Evolutionary conservation across 2,113 vertebrate genomes (phyloP).

Genomic region (Mesembrinibis cayennensis): DNA sequence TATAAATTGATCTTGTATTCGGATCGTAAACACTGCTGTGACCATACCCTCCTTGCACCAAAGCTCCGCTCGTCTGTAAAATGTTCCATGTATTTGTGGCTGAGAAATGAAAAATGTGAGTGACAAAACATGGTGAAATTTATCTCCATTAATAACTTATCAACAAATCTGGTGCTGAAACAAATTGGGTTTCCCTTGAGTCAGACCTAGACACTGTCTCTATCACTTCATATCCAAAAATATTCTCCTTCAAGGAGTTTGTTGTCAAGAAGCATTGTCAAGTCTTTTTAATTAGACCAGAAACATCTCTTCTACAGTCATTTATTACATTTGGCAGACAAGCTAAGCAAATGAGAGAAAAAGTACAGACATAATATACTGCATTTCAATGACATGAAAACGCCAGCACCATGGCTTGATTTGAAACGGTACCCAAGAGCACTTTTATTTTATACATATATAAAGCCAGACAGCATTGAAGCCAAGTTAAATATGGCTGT

Average conservation of each 20-base stretch:
- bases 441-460: neutral
- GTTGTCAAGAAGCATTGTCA: neutral
- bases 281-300: neutral
- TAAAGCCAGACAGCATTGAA: neutral
- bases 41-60: conserved; percentile 95
- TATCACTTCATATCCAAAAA: neutral
- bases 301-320: neutral
- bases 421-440: neutral
- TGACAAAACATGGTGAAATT: neutral
- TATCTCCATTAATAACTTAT: neutral
- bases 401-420: neutral
- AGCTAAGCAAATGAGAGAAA: neutral
- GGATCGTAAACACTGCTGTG: conserved; percentile 95
- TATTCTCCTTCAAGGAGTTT: neutral
- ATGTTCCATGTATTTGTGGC: conserved; percentile 86
- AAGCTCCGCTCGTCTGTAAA: conserved; percentile 81
- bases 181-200: neutral
- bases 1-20: conserved; percentile 82
- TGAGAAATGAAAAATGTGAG: conserved; percentile 36
- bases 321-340: neutral
- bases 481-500: neutral
- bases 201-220: neutral
- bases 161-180: neutral
- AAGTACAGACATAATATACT: neutral
- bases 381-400: neutral